Conservation (phyloP, 1,140 invertebrate genomes). For the Patella vulgata region DNA sequence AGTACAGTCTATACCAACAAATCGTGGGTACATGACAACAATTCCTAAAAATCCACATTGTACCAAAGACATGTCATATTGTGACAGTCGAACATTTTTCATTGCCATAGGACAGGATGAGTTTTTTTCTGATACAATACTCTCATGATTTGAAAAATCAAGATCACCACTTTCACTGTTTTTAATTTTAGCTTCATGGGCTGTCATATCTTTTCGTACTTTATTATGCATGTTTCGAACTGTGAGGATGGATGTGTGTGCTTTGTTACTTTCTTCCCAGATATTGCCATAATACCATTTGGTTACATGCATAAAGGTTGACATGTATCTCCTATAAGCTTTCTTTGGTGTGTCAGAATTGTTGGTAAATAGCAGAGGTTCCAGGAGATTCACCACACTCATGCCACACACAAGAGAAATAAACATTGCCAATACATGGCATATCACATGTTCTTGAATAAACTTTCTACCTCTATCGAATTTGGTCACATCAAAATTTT, state of each 20-base stretch:
- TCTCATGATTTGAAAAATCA: neutral
- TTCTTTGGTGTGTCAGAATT: constrained; percentile 66
- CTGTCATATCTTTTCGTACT: constrained; percentile 58
- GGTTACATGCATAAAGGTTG: constrained; percentile 77
- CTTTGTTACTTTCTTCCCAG: constrained; percentile 35
- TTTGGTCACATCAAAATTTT: constrained; percentile 31
- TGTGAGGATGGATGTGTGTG: constrained; percentile 25
- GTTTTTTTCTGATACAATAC: neutral
- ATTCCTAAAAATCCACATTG: constrained; percentile 79
- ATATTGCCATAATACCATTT: constrained; percentile 73
- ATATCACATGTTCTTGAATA: constrained; percentile 26
- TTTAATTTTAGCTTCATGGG: constrained; percentile 66
- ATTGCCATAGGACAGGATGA: constrained; percentile 2
- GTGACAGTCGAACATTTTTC: constrained; percentile 68
- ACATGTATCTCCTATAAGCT: constrained; percentile 81
- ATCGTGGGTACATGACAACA: constrained; percentile 74
- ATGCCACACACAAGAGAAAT: constrained; percentile 40
- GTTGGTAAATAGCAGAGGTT: constrained; percentile 67
- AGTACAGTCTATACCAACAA: constrained; percentile 71
- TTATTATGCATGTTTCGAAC: constrained; percentile 68
- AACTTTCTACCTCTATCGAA: constrained; percentile 32
- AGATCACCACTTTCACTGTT: constrained; percentile 35
- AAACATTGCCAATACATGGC: constrained; percentile 28
- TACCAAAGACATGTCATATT: constrained; percentile 85
- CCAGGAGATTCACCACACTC: constrained; percentile 34